phyloP scores from a whole-genome alignment of 1,140 invertebrate species.

The Himalopsyche phryganea region DNA sequence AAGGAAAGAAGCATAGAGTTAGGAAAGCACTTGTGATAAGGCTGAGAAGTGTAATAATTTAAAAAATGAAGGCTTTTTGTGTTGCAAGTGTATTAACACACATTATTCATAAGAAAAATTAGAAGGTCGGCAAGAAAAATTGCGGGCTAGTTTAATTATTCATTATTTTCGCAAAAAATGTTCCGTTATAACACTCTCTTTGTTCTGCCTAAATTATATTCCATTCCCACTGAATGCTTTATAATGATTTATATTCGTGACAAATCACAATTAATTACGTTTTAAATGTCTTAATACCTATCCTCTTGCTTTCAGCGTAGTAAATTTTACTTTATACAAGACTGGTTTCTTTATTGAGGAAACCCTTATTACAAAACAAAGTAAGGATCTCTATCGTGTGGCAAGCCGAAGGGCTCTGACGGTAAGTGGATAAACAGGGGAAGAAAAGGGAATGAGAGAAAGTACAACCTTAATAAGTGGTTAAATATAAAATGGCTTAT shows the following conservation, averaged over 20 bases:
- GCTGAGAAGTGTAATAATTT: too few species aligned
- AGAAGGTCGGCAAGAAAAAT: too few species aligned
- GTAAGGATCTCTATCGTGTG: slow-evolving; percentile 23
- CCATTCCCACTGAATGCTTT: slow-evolving; percentile 9
- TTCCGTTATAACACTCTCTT: too few species aligned
- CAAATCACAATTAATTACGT: slow-evolving; percentile 34
- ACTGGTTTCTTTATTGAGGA: slow-evolving; percentile 20
- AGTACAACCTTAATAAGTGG: slow-evolving; percentile 32
- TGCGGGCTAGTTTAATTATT: too few species aligned
- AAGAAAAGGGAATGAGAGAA: not conserved
- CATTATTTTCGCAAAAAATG: too few species aligned
- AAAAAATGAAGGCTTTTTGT: too few species aligned
- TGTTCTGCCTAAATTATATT: not conserved
- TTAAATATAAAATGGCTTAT: slow-evolving; percentile 35
- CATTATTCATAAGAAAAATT: too few species aligned
- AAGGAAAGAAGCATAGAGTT: too few species aligned
- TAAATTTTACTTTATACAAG: slow-evolving; percentile 21
- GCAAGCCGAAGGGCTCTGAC: slow-evolving; percentile 11
- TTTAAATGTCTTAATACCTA: slow-evolving; percentile 30
- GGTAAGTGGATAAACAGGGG: slow-evolving; percentile 1
- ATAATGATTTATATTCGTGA: slow-evolving; percentile 28
- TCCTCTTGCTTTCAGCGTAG: slow-evolving; percentile 11
- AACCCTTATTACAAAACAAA: slow-evolving; percentile 20
- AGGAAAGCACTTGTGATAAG: too few species aligned
- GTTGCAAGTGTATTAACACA: too few species aligned